Percentiles rank a stretch among this genome's conserved stretches.
Conservation (phyloP, 2,888 invertebrate genomes). For the Synanthedon myopaeformis region DNA sequence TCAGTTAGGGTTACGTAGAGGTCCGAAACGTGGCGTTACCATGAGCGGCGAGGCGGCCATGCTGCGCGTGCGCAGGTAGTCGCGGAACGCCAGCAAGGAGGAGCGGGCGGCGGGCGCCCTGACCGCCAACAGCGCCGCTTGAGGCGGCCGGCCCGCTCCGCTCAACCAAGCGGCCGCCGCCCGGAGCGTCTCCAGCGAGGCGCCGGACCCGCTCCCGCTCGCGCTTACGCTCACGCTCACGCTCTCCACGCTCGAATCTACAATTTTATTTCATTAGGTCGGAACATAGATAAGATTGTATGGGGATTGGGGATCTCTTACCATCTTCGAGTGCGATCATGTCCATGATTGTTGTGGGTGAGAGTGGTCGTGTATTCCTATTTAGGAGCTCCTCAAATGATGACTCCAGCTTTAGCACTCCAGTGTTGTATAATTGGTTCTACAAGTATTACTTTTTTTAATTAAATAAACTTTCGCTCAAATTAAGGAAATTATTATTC, state of each 20-base stretch:
- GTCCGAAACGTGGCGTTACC: constrained; percentile 22
- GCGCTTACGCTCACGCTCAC: constrained; percentile 30
- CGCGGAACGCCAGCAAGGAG: constrained; percentile 81
- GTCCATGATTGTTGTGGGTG: constrained; percentile 89
- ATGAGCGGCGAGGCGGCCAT: constrained; percentile 81
- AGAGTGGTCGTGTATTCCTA: constrained; percentile 87
- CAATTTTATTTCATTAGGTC: background rate
- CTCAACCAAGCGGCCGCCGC: constrained; percentile 90
- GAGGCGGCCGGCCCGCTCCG: constrained; percentile 56
- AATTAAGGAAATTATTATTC: background rate
- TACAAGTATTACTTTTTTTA: constrained; percentile 22
- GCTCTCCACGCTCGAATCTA: constrained; percentile 62
- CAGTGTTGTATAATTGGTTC: constrained; percentile 82
- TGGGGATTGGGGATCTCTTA: constrained; percentile 17
- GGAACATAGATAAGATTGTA: too few species aligned
- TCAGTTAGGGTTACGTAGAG: background rate
- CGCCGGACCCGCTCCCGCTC: constrained; percentile 20
- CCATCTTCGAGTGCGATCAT: constrained; percentile 90
- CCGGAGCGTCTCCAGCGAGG: constrained; percentile 72
- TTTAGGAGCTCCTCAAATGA: constrained; percentile 90
- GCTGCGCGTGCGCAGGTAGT: constrained; percentile 83
- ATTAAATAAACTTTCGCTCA: too few species aligned
- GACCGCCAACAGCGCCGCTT: constrained; percentile 49
- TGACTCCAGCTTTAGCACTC: constrained; percentile 85
- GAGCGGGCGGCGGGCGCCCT: constrained; percentile 81